These are phyloP conservation scores for Fulmarus glacialis DNA, from an alignment of 2,113 vertebrate species.

Conservation along the genomic window DNA sequence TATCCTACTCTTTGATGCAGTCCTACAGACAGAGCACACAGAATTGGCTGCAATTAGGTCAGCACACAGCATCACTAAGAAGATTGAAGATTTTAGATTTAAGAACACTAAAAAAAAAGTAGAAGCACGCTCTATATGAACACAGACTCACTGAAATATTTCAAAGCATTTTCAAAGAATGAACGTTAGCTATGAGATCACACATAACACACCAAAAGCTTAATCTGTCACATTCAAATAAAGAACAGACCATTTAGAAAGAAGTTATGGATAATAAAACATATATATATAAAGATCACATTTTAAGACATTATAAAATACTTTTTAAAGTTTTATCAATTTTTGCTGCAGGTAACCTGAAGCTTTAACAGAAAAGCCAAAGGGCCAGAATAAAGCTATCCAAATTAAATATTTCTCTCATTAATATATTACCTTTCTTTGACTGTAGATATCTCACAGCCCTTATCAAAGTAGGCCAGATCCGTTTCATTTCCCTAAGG, in stretches of 20 bases:
- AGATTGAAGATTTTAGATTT: neutral
- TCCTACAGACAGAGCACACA: neutral
- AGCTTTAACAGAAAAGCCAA: neutral
- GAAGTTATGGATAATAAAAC: neutral
- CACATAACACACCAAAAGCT: neutral
- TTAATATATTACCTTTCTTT: constrained; percentile 53
- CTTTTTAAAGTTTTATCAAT: neutral
- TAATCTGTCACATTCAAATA: neutral
- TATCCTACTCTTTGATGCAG: neutral
- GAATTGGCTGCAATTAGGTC: constrained; percentile 20
- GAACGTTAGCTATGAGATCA: neutral
- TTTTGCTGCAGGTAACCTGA: neutral
- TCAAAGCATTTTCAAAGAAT: neutral
- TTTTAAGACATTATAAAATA: neutral
- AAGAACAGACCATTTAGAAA: neutral
- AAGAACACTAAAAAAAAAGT: neutral
- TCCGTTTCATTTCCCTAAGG: constrained; percentile 61
- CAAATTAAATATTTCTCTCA: neutral
- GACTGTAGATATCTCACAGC: constrained; percentile 48
- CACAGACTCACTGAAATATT: neutral
- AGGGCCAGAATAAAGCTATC: neutral
- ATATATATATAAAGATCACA: neutral
- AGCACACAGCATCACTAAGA: neutral
- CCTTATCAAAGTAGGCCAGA: constrained; percentile 69
- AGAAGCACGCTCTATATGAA: neutral